A percentile compares a stretch with the other conserved stretches of the same genome.
Conservation (phyloP, 2,113 vertebrate species). For the Varanus komodoensis region DNA sequence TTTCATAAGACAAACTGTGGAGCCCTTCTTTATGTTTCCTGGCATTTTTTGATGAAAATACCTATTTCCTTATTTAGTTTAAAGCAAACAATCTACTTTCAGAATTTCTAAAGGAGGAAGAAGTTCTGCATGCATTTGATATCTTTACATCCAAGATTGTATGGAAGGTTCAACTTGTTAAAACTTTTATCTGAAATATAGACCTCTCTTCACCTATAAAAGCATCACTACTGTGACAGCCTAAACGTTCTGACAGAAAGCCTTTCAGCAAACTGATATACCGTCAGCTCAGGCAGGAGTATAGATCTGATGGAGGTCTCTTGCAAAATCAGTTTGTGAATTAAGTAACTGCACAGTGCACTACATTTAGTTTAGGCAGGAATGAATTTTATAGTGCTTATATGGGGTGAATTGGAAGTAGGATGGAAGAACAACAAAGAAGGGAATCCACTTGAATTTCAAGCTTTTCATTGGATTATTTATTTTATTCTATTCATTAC, state of each 20-base stretch:
- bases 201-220: background rate
- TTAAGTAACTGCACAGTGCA: conserved; percentile 43
- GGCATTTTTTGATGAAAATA: background rate
- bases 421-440: conserved; percentile 48
- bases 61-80: background rate
- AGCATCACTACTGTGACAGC: background rate
- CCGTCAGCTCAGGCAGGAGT: background rate
- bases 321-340: conserved; percentile 39
- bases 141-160: background rate
- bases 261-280: background rate
- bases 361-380: conserved; percentile 35
- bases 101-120: background rate
- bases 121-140: background rate
- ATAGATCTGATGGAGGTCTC: conserved; percentile 41
- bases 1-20: background rate
- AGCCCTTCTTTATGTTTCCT: background rate
- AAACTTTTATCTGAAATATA: conserved; percentile 14
- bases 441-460: conserved; percentile 40
- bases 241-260: background rate
- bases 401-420: background rate
- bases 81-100: background rate
- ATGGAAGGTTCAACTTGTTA: background rate
- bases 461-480: conserved; percentile 36
- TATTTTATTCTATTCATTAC: too few relatives aligned
- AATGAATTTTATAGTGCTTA: conserved; percentile 45